phyloP scores from a whole-genome alignment of 2,888 invertebrate species.

The Neocrepidodera transversa region DNA sequence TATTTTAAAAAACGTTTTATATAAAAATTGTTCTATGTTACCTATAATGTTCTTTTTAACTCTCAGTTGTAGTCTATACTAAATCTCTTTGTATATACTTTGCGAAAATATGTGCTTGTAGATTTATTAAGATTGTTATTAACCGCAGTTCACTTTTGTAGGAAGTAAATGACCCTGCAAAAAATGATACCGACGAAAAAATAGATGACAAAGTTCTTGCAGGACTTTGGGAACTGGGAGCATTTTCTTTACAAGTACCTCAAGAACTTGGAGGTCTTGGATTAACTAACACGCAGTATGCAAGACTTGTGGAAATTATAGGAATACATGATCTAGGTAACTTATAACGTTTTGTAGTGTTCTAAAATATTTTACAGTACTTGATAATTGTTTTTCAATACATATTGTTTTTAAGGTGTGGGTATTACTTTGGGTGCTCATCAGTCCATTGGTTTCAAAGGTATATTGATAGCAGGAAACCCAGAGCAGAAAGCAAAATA shows the following conservation, averaged over 20 bases:
- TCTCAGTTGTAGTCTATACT: no score
- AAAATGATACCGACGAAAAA: constrained; percentile 81
- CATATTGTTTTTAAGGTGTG: constrained; percentile 66
- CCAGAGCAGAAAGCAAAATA: constrained; percentile 91
- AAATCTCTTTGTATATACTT: no score
- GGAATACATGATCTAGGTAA: constrained; percentile 83
- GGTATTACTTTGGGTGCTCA: constrained; percentile 96
- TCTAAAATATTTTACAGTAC: neutral
- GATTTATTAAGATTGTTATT: no score
- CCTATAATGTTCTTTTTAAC: no score
- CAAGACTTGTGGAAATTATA: constrained; percentile 90
- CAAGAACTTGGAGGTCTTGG: constrained; percentile 87
- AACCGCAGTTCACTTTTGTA: no score
- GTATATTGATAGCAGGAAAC: constrained; percentile 89
- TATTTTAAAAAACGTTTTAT: no score
- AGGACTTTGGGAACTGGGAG: constrained; percentile 91
- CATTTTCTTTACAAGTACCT: constrained; percentile 90
- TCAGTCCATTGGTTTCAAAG: constrained; percentile 95
- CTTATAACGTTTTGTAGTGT: neutral
- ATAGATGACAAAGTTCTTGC: constrained; percentile 78
- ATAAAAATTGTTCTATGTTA: no score
- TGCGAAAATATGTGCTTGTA: no score
- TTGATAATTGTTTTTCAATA: no score
- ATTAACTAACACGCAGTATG: constrained; percentile 92
- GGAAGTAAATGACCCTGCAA: constrained; percentile 87